Conservation (phyloP, 2,888 invertebrate species). For the Nineta flava region DNA sequence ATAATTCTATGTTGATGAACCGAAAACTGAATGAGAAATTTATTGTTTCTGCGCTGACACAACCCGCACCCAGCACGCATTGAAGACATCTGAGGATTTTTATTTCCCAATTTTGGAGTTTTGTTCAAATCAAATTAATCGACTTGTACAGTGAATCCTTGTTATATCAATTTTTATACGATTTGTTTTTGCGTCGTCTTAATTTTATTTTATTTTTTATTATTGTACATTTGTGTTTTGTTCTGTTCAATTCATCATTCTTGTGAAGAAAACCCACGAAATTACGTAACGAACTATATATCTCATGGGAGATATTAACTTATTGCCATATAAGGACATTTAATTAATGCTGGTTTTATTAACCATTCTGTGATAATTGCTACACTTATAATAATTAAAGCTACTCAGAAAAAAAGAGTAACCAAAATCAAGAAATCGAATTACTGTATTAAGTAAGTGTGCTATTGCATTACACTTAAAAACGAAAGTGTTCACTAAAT, state of each 20-base stretch:
- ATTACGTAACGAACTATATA: background rate
- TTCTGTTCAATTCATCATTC: background rate
- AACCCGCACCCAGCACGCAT: slow-evolving; percentile 74
- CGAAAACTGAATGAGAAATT: slow-evolving; percentile 12
- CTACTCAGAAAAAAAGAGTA: slow-evolving; percentile 12
- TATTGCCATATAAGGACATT: slow-evolving; percentile 7
- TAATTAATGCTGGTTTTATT: slow-evolving; percentile 7
- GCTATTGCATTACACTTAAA: background rate
- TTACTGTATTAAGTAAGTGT: slow-evolving; percentile 15
- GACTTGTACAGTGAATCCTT: slow-evolving; percentile 7
- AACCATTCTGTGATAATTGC: slow-evolving; percentile 46
- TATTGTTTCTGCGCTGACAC: slow-evolving; percentile 29
- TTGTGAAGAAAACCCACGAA: background rate
- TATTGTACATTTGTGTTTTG: slow-evolving; percentile 4
- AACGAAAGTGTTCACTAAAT: background rate
- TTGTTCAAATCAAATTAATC: slow-evolving; percentile 25
- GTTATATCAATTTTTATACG: slow-evolving; percentile 6
- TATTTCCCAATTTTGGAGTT: slow-evolving; percentile 32
- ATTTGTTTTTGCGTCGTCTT: slow-evolving; percentile 5
- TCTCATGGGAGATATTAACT: slow-evolving; percentile 1
- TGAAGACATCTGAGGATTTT: slow-evolving; percentile 78
- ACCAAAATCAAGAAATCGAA: slow-evolving; percentile 2
- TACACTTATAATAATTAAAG: slow-evolving; percentile 24
- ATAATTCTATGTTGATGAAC: slow-evolving; percentile 9
- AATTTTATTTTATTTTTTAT: slow-evolving; percentile 1